These are phyloP conservation scores for Matsumyia berberina DNA, from an alignment of 2,888 invertebrate species.

Conservation along the genomic window DNA sequence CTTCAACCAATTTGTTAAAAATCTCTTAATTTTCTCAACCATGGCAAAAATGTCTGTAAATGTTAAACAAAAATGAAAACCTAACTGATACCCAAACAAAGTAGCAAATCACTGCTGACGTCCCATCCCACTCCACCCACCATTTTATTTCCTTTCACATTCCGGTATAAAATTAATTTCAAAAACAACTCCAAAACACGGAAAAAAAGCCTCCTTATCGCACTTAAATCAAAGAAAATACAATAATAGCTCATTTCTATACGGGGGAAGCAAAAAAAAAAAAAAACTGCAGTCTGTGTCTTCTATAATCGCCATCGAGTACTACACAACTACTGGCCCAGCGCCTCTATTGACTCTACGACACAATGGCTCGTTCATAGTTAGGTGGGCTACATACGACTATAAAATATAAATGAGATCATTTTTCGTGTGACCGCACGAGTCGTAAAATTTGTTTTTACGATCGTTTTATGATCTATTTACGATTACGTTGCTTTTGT, in stretches of 20 bases:
- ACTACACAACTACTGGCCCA: neutral
- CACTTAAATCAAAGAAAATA: slow-evolving; percentile 44
- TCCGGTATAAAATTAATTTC: slow-evolving; percentile 8
- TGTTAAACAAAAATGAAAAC: too few species aligned
- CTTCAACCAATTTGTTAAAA: too few species aligned
- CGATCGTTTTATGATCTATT: slow-evolving; percentile 83
- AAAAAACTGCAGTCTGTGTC: slow-evolving; percentile 22
- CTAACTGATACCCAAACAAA: slow-evolving; percentile 1
- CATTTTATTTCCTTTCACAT: slow-evolving; percentile 4
- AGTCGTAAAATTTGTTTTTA: slow-evolving; percentile 82
- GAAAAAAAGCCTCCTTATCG: slow-evolving; percentile 54
- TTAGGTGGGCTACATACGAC: slow-evolving; percentile 65
- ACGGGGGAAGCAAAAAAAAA: slow-evolving; percentile 8
- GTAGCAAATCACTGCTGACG: slow-evolving; percentile 9
- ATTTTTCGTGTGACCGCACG: slow-evolving; percentile 77
- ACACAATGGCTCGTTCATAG: slow-evolving; percentile 7
- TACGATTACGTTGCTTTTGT: slow-evolving; percentile 81
- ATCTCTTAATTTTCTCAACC: too few species aligned
- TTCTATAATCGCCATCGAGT: neutral
- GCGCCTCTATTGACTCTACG: neutral
- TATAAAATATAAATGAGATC: slow-evolving; percentile 77
- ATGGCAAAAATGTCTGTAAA: too few species aligned
- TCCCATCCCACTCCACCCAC: neutral
- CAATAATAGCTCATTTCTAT: slow-evolving; percentile 54
- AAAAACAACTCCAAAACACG: slow-evolving; percentile 13